Conservation (phyloP, 2,113 vertebrate species). For the Sinocyclocheilus rhinocerous region DNA sequence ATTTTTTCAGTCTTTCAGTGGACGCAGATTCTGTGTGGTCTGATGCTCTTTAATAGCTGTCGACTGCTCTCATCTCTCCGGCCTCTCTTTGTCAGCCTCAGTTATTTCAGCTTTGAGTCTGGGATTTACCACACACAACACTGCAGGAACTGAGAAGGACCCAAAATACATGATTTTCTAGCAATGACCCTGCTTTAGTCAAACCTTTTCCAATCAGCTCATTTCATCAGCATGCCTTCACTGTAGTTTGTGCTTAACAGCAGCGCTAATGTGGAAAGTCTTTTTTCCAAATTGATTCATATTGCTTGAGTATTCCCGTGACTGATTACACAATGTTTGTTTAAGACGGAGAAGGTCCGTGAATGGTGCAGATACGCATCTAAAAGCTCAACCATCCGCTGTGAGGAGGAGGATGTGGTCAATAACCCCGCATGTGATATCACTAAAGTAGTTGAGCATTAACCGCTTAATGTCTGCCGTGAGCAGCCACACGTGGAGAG, state of each 20-base stretch:
- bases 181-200: background rate
- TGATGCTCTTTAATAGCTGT: background rate
- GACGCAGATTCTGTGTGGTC: background rate
- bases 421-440: conserved; percentile 77
- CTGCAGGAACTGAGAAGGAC: background rate
- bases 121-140: background rate
- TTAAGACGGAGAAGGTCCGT: conserved; percentile 64
- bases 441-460: conserved; percentile 81
- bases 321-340: conserved; percentile 74
- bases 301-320: conserved; percentile 52
- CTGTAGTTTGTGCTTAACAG: conserved; percentile 34
- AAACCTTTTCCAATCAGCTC: conserved; percentile 15
- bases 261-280: conserved; percentile 57
- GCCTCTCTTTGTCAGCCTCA: background rate
- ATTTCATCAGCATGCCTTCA: background rate
- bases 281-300: conserved; percentile 51
- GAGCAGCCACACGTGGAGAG: conserved; percentile 70
- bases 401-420: conserved; percentile 69
- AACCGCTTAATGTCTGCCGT: conserved; percentile 77
- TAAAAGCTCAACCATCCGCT: conserved; percentile 71
- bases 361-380: conserved; percentile 70
- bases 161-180: background rate
- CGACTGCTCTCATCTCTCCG: background rate
- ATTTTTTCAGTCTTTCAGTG: background rate
- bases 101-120: conserved; percentile 58